These are phyloP conservation scores for Zaprionus capensis DNA, from an alignment of 1,140 invertebrate genomes.

Conservation along the genomic window DNA sequence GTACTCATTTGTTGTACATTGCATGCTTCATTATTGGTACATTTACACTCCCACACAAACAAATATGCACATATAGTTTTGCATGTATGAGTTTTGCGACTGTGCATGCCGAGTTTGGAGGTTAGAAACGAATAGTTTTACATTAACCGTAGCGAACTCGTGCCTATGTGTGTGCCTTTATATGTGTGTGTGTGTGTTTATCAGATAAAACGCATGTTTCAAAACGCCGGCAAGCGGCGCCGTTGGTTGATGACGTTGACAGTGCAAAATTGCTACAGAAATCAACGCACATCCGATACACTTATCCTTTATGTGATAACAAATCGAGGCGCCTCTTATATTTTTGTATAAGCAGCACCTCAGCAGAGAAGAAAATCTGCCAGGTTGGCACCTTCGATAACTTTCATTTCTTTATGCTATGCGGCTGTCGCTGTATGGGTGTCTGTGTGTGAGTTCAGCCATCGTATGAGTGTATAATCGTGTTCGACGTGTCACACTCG, in stretches of 20 bases:
- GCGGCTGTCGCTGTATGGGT: slow-evolving; percentile 27
- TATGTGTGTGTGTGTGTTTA: slow-evolving; percentile 11
- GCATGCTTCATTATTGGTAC: slow-evolving; percentile 1
- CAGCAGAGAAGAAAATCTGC: slow-evolving; percentile 74
- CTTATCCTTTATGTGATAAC: slow-evolving; percentile 31
- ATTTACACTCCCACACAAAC: slow-evolving; percentile 12
- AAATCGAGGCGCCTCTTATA: slow-evolving; percentile 7
- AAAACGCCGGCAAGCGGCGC: slow-evolving; percentile 40
- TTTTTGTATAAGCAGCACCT: slow-evolving; percentile 2
- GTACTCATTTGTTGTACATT: slow-evolving; percentile 1
- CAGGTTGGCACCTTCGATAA: slow-evolving; percentile 83
- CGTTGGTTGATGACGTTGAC: slow-evolving; percentile 53
- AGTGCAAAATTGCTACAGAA: slow-evolving; percentile 15
- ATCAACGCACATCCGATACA: slow-evolving; percentile 19
- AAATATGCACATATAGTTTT: neutral
- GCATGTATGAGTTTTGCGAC: slow-evolving; percentile 24
- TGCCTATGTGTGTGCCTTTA: slow-evolving; percentile 24
- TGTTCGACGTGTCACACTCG: slow-evolving; percentile 78
- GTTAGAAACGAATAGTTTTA: slow-evolving; percentile 69
- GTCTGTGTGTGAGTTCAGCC: slow-evolving; percentile 20
- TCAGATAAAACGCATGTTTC: slow-evolving; percentile 37
- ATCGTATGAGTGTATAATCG: slow-evolving; percentile 40
- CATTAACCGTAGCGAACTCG: slow-evolving; percentile 30
- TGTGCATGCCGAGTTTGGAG: slow-evolving; percentile 44
- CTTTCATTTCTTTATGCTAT: slow-evolving; percentile 72